Conservation (phyloP, 2,113 vertebrate genomes). For the Barnardius zonarius region DNA sequence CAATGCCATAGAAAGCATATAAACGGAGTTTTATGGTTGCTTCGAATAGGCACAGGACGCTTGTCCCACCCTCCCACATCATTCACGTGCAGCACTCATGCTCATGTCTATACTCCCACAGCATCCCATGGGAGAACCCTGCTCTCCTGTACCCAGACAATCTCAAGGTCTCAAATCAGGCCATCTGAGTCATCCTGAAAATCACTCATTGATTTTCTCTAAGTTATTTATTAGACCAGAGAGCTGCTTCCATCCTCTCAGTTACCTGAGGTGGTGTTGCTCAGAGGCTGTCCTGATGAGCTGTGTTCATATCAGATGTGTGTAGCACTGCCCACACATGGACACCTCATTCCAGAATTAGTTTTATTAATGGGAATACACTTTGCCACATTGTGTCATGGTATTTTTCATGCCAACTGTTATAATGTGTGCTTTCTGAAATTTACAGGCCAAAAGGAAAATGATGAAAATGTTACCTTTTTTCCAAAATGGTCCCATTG, state of each 20-base stretch:
- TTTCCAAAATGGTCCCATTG: conserved; percentile 43
- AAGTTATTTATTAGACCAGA: not conserved
- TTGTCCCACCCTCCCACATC: not conserved
- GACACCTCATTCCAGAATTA: not conserved
- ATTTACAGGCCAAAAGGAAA: conserved; percentile 47
- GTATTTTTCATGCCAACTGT: not conserved
- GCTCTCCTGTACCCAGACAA: not conserved
- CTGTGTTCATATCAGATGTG: fast-evolving
- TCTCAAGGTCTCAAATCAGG: not conserved
- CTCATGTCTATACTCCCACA: fast-evolving
- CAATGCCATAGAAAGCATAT: fast-evolving
- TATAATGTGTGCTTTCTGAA: not conserved
- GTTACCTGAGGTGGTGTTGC: not conserved
- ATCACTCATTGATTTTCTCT: not conserved
- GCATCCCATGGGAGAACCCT: not conserved
- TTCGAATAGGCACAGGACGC: not conserved
- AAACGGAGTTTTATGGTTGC: not conserved
- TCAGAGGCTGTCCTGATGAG: not conserved
- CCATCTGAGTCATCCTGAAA: not conserved
- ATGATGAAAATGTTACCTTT: conserved; percentile 65
- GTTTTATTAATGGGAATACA: not conserved
- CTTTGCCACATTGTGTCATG: not conserved
- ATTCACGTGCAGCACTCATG: not conserved
- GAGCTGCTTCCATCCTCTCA: not conserved
- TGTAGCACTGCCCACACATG: not conserved